phyloP scores from a whole-genome alignment of 2,113 vertebrate genomes.

The Charadrius vociferus region DNA sequence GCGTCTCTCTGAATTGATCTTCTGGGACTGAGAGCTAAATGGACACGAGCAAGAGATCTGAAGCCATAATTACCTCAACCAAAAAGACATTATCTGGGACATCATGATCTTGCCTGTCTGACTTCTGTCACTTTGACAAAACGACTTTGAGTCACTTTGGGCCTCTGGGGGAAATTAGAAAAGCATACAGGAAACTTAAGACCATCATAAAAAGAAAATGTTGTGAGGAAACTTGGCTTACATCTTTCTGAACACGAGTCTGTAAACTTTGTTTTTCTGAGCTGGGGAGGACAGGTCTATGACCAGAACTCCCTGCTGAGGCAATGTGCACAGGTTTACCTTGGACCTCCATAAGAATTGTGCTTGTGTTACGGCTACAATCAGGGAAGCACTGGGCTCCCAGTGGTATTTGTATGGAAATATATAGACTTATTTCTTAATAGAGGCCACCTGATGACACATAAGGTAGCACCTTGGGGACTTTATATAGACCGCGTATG shows the following conservation, averaged over 20 bases:
- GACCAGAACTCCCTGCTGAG: not conserved
- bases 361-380: not conserved
- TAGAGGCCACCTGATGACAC: not conserved
- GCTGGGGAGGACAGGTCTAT: not conserved
- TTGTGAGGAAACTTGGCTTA: not conserved
- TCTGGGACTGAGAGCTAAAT: constrained; percentile 24
- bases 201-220: not conserved
- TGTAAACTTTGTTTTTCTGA: not conserved
- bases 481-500: not conserved
- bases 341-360: rapidly evolving
- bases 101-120: constrained; percentile 43
- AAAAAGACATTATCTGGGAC: constrained; percentile 45
- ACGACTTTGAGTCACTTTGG: constrained; percentile 43
- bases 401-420: not conserved
- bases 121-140: constrained; percentile 48
- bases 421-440: not conserved
- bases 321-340: not conserved
- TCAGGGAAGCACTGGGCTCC: not conserved
- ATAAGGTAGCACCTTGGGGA: not conserved
- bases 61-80: constrained; percentile 47
- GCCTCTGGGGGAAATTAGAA: not conserved
- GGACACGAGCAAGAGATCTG: constrained; percentile 5
- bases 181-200: not conserved
- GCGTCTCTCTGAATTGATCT: constrained; percentile 1
- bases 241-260: not conserved